A percentile compares a stretch with the other conserved stretches of the same genome.
Conservation (phyloP, 2,797 vertebrate species). For the Platyrinchus mystaceus region DNA sequence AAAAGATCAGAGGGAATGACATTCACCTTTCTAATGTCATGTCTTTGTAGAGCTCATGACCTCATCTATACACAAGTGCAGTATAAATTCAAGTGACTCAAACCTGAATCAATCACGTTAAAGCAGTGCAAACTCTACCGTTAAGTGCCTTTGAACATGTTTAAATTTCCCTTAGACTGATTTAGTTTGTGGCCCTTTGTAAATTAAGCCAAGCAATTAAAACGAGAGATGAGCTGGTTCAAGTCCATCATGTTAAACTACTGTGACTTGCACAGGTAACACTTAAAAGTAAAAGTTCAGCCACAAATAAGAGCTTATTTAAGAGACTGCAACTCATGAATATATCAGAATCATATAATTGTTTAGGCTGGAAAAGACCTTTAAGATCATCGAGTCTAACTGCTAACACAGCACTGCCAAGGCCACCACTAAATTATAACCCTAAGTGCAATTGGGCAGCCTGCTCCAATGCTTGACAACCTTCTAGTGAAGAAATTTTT, state of each 20-base stretch:
- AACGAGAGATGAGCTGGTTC: background rate
- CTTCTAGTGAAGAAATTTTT: background rate
- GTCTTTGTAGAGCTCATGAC: background rate
- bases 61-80: background rate
- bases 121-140: background rate
- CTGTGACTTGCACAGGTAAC: background rate
- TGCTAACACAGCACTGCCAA: background rate
- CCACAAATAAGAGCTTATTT: background rate
- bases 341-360: background rate
- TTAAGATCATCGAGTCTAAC: background rate
- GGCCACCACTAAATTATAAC: background rate
- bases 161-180: background rate
- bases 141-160: background rate
- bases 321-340: background rate
- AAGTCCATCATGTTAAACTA: background rate
- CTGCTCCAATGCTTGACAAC: background rate
- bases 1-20: background rate
- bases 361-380: background rate
- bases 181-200: background rate
- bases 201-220: background rate
- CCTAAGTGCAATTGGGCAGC: background rate
- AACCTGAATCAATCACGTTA: background rate
- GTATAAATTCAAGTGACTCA: background rate
- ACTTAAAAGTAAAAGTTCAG: background rate
- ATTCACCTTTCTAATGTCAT: background rate